phyloP scores from a whole-genome alignment of 2,797 vertebrate genomes.

The Lophius americanus region DNA sequence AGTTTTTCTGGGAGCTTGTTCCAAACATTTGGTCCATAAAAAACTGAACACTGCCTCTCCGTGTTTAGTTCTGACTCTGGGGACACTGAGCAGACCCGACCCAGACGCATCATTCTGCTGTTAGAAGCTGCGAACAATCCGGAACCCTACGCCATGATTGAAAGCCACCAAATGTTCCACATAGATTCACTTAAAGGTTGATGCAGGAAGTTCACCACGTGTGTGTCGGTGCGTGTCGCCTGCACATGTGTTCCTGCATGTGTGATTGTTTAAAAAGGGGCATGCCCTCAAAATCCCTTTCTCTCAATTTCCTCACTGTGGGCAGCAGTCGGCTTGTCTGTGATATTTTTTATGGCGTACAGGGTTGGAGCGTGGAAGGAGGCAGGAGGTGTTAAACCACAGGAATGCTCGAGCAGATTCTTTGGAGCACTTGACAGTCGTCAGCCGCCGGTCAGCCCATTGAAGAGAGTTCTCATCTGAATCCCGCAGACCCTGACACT shows the following conservation, averaged over 20 bases:
- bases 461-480: constrained; percentile 45
- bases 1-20: too few relatives aligned
- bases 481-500: constrained; percentile 2
- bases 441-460: constrained; percentile 31
- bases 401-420: constrained; percentile 69
- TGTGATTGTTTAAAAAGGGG: constrained; percentile 8
- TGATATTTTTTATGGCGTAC: constrained; percentile 62
- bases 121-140: background rate
- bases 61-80: too few relatives aligned
- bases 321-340: constrained; percentile 20
- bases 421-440: constrained; percentile 37
- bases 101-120: background rate
- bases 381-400: constrained; percentile 71
- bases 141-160: background rate
- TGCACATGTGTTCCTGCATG: constrained; percentile 20
- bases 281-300: background rate
- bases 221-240: background rate
- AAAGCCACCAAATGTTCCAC: background rate
- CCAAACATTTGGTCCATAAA: too few relatives aligned
- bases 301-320: constrained; percentile 8
- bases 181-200: background rate
- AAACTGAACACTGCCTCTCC: too few relatives aligned
- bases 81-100: background rate
- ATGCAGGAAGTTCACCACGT: background rate
- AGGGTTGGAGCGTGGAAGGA: constrained; percentile 23